A percentile compares a stretch with the other conserved stretches of the same genome.
Evolutionary conservation across 2,797 vertebrate genomes (phyloP).

Genomic region (Eidolon dupreanum): DNA sequence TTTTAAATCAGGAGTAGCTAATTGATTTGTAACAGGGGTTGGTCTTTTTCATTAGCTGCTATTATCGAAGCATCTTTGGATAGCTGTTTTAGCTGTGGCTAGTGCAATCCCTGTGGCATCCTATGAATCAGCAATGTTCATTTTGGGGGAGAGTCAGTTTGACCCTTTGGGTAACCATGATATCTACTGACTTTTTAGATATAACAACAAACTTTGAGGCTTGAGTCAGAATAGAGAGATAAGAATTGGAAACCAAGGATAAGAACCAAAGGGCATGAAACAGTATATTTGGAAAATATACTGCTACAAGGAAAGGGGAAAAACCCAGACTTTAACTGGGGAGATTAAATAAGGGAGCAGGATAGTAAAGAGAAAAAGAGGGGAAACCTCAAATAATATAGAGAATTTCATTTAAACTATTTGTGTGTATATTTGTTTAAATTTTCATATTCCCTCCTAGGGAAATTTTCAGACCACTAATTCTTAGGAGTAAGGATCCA

Average conservation of each 20-base stretch:
- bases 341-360: conserved; percentile 6
- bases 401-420: conserved; percentile 8
- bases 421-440: not conserved
- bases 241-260: not conserved
- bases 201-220: not conserved
- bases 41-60: conserved; percentile 14
- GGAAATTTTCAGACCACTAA: not conserved
- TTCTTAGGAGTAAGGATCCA: not conserved
- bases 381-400: not conserved
- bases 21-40: conserved; percentile 46
- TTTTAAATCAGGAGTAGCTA: conserved; percentile 26
- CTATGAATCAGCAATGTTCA: conserved; percentile 55
- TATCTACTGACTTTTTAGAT: conserved; percentile 50
- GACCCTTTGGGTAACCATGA: conserved; percentile 28
- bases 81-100: conserved; percentile 14
- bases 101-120: conserved; percentile 21
- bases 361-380: not conserved
- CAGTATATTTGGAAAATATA: not conserved
- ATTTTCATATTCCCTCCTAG: not conserved
- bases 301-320: not conserved
- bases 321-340: not conserved
- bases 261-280: not conserved
- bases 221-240: conserved; percentile 35
- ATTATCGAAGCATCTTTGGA: conserved; percentile 36
- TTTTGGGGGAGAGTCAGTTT: conserved; percentile 37